Evolutionary conservation across 2,888 invertebrate genomes (phyloP).

Genomic region (Craniophora ligustri): DNA sequence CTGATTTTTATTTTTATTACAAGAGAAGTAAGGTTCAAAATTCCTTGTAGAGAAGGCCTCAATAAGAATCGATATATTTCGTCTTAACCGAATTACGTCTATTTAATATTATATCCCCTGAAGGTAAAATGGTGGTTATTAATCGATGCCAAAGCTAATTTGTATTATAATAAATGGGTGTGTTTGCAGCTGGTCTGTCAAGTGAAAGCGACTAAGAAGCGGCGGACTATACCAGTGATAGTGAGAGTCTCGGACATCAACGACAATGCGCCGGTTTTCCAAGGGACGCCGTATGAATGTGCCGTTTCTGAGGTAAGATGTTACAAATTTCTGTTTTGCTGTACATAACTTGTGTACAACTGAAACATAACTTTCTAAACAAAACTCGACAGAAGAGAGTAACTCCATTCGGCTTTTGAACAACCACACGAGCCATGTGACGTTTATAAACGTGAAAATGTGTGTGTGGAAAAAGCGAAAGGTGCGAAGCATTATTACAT

Average conservation of each 20-base stretch:
- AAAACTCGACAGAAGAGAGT: no score
- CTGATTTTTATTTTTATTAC: conserved; percentile 6
- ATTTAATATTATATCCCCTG: conserved; percentile 45
- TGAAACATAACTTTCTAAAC: no score
- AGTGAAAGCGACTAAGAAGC: conserved; percentile 93
- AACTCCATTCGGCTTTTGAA: no score
- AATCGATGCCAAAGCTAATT: conserved; percentile 53
- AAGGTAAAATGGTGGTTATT: conserved; percentile 49
- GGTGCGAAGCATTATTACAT: no score
- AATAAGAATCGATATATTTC: conserved; percentile 8
- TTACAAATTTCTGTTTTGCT: background rate
- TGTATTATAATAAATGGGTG: conserved; percentile 52
- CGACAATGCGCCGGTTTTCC: conserved; percentile 95
- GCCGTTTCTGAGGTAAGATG: conserved; percentile 94
- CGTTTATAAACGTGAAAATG: no score
- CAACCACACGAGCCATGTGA: no score
- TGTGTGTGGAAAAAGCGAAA: no score
- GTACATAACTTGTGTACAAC: no score
- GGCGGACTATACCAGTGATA: conserved; percentile 95
- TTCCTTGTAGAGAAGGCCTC: background rate
- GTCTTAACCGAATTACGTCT: conserved; percentile 32
- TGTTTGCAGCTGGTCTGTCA: conserved; percentile 93
- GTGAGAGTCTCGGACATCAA: conserved; percentile 97
- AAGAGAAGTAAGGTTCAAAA: background rate
- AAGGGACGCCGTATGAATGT: conserved; percentile 94